These are phyloP conservation scores for Agrotis clavis DNA, from an alignment of 2,888 invertebrate species.

Conservation along the genomic window DNA sequence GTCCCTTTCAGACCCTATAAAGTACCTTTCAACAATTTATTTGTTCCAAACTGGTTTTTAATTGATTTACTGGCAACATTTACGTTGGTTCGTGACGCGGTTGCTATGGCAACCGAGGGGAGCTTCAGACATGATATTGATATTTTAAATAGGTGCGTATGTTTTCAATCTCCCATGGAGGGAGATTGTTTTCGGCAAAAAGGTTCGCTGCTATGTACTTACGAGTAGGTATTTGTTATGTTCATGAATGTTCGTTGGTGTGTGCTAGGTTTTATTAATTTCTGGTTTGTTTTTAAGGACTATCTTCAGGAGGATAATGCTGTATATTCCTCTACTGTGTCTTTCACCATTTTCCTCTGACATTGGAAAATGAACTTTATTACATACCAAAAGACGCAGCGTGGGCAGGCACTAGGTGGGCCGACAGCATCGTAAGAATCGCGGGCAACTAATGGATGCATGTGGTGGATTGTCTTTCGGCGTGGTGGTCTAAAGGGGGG, in stretches of 20 bases:
- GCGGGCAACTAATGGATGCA: no score
- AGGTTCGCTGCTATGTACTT: conserved; percentile 22
- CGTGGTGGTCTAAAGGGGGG: no score
- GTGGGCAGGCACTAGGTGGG: no score
- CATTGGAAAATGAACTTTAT: no score
- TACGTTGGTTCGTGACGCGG: conserved; percentile 70
- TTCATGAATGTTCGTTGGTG: conserved; percentile 2
- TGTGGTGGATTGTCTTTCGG: no score
- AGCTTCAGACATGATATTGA: conserved; percentile 74
- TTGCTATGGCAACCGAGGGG: conserved; percentile 80
- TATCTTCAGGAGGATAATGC: no score
- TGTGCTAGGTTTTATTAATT: not conserved
- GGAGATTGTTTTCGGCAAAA: conserved; percentile 65
- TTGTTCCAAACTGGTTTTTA: conserved; percentile 62
- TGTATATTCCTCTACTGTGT: no score
- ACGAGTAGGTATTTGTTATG: conserved; percentile 9
- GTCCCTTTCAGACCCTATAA: conserved; percentile 72
- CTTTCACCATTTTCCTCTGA: no score
- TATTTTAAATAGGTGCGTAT: conserved; percentile 72
- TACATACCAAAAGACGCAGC: no score
- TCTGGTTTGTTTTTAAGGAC: not conserved
- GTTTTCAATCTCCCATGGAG: conserved; percentile 48
- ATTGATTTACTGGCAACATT: conserved; percentile 65
- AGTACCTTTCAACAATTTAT: conserved; percentile 54
- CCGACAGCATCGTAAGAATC: no score